These are phyloP conservation scores for Nycteola revayana DNA, from an alignment of 2,888 invertebrate genomes.

Conservation along the genomic window DNA sequence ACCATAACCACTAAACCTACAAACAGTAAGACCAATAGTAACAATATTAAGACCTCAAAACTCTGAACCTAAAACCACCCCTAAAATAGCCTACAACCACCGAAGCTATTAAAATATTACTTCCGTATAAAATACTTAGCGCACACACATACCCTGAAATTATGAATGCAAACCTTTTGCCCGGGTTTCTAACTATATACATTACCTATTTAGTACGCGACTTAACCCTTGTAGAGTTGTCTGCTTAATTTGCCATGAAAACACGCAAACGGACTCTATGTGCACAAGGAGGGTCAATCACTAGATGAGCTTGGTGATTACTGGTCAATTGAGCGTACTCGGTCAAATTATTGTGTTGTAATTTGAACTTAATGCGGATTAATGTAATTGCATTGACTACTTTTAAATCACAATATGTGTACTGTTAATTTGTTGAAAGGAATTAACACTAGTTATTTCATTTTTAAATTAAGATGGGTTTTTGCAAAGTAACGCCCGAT, in stretches of 20 bases:
- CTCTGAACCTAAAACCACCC: conserved; percentile 1
- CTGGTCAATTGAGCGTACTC: too few relatives aligned
- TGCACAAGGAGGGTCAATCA: conserved; percentile 7
- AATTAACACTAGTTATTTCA: too few relatives aligned
- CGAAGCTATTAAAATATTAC: conserved; percentile 32
- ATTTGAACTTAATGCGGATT: too few relatives aligned
- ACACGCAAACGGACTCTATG: conserved; percentile 49
- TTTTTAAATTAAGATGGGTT: too few relatives aligned
- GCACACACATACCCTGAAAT: conserved; percentile 36
- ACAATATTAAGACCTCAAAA: too few relatives aligned
- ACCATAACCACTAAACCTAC: too few relatives aligned
- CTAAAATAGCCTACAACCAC: conserved; percentile 16
- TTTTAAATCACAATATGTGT: too few relatives aligned
- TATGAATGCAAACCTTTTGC: conserved; percentile 57
- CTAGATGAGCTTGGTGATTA: conserved; percentile 21
- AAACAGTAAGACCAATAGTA: too few relatives aligned
- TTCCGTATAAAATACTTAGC: conserved; percentile 25
- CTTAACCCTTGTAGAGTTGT: conserved; percentile 47
- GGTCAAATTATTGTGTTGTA: too few relatives aligned
- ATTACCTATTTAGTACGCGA: conserved; percentile 61
- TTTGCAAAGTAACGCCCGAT: too few relatives aligned
- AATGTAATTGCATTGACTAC: too few relatives aligned
- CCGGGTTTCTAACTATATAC: conserved; percentile 54
- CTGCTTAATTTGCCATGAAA: conserved; percentile 67
- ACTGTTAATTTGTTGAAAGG: too few relatives aligned